Conservation (phyloP, 2,888 invertebrate species). For the Vandiemenella viatica region DNA sequence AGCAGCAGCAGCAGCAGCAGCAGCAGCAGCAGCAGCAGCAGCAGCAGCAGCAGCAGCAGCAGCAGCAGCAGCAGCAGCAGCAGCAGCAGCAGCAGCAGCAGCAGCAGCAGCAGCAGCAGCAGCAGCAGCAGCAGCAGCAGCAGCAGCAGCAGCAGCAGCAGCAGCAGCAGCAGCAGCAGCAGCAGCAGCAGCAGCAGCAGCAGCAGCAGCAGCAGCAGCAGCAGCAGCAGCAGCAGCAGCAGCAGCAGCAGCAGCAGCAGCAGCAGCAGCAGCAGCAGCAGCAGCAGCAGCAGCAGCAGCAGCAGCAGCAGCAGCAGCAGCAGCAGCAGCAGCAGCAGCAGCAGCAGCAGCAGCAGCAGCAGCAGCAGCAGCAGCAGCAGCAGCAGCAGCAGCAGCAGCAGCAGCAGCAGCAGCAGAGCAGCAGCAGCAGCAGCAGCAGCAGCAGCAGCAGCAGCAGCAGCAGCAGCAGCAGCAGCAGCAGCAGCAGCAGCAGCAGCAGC, state of each 20-base stretch:
- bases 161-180: not conserved
- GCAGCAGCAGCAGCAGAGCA: too few species aligned
- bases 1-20: not conserved
- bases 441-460: too few species aligned
- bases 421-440: too few species aligned
- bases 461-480: not conserved
- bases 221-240: not conserved
- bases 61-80: not conserved
- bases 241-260: not conserved
- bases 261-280: not conserved
- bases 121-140: not conserved
- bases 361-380: not conserved
- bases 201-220: not conserved
- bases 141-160: not conserved
- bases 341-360: conserved; percentile 1
- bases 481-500: not conserved
- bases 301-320: not conserved
- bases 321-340: not conserved
- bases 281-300: not conserved
- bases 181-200: not conserved
- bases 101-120: not conserved
- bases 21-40: not conserved
- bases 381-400: not conserved
- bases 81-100: not conserved
- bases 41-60: not conserved